These are phyloP conservation scores for Epirrhoe tristata DNA, from an alignment of 2,888 invertebrate genomes.

Conservation along the genomic window DNA sequence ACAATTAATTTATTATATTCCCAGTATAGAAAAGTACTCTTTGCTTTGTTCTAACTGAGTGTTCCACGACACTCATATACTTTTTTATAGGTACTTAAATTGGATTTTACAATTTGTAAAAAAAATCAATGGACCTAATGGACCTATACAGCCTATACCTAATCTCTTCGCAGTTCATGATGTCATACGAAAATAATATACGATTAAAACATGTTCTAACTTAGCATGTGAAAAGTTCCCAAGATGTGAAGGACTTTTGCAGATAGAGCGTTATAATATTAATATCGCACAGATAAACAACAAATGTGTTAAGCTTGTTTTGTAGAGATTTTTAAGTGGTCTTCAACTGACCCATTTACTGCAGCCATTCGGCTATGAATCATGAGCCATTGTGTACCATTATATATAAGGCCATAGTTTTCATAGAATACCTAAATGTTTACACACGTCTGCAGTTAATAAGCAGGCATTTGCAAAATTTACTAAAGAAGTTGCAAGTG, in stretches of 20 bases:
- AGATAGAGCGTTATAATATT: not conserved
- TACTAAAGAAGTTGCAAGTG: slow-evolving; percentile 20
- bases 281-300: not conserved
- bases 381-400: slow-evolving; percentile 3
- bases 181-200: slow-evolving; percentile 10
- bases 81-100: too few relatives aligned
- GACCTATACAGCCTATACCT: too few relatives aligned
- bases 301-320: slow-evolving; percentile 9
- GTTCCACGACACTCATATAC: too few relatives aligned
- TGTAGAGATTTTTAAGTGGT: slow-evolving; percentile 14
- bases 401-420: not conserved
- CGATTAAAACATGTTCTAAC: slow-evolving; percentile 3
- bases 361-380: not conserved
- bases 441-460: slow-evolving; percentile 14
- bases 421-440: slow-evolving; percentile 12
- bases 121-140: too few relatives aligned
- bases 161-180: slow-evolving; percentile 7
- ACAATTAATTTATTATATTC: too few relatives aligned
- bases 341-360: slow-evolving; percentile 23
- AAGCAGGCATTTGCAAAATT: slow-evolving; percentile 28
- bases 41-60: too few relatives aligned
- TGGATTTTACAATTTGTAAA: too few relatives aligned
- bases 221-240: not conserved
- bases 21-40: too few relatives aligned
- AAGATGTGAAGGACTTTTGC: not conserved